Conservation (phyloP, 2,888 invertebrate species). For the Rhabditophanes sp. region DNA sequence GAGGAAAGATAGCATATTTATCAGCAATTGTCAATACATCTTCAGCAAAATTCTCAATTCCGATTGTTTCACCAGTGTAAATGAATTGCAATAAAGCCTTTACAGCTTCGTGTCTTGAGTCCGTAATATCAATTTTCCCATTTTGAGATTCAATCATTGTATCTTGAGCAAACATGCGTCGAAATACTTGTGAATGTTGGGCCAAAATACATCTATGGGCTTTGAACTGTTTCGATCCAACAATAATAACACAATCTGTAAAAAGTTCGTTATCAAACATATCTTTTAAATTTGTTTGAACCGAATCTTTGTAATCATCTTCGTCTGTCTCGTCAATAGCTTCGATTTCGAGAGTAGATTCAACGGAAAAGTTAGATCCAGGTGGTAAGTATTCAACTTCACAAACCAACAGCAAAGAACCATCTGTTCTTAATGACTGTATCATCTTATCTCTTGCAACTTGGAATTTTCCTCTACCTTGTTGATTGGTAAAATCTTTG, state of each 20-base stretch:
- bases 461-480: slow-evolving; percentile 41
- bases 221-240: slow-evolving; percentile 23
- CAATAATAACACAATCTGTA: slow-evolving; percentile 32
- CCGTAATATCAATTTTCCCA: slow-evolving; percentile 32
- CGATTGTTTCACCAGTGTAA: slow-evolving; percentile 23
- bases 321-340: slow-evolving; percentile 14
- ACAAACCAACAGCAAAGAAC: slow-evolving; percentile 30
- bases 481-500: slow-evolving; percentile 41
- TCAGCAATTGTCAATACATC: slow-evolving; percentile 34
- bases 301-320: slow-evolving; percentile 8
- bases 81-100: slow-evolving; percentile 21
- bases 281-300: slow-evolving; percentile 9
- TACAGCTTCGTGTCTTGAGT: slow-evolving; percentile 31
- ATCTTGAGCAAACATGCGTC: slow-evolving; percentile 30
- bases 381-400: slow-evolving; percentile 22
- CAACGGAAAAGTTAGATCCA: slow-evolving; percentile 23
- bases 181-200: slow-evolving; percentile 32
- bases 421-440: slow-evolving; percentile 26
- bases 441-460: slow-evolving; percentile 32
- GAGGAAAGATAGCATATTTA: slow-evolving; percentile 31
- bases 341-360: slow-evolving; percentile 22
- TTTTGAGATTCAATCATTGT: slow-evolving; percentile 34
- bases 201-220: slow-evolving; percentile 36
- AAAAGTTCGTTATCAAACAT: slow-evolving; percentile 33
- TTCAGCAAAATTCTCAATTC: slow-evolving; percentile 18